Evolutionary conservation across 2,797 vertebrate species (phyloP), one percentile per base, ranked within the genome.

Genomic region (Chelonia mydas): DNA sequence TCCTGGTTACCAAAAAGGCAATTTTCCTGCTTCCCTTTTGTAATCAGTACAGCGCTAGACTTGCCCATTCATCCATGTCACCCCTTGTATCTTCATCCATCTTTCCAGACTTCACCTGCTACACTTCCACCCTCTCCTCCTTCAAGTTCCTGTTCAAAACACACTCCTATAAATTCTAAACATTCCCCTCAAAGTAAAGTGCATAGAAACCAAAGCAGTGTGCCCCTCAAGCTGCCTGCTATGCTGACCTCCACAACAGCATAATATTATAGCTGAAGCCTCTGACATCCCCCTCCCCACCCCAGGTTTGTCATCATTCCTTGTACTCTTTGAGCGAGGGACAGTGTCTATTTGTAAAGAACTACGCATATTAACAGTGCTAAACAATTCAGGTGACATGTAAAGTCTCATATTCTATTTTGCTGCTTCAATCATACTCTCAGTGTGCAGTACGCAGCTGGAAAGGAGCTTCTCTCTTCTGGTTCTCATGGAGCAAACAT

Each of bases 231-330:
- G 83, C 41, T 83, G 50, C 27, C 49, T 11, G 1, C 2, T 74
- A 41, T 23, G n/a, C 81, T 54, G 45, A 53, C 12, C 47, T 74
- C 17, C 87, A 90, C 81, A 0, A 0, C 2, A 31, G 25, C 37
- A 13, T 21, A 47, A 25, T 51, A 74, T 79, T 86, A 55, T 31
- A 82, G 33, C 49, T 54, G 37, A 57, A 93, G n/a, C 72, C 33
- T 31, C 4, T 19, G 17, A 49, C 78, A 86, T 11, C 9, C 2
- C 17, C 5, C 27, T 50, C 11, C 6, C 9, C 3, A 49, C 19
- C 2, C 3, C 0, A 61, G 61, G 1, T 1, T 5, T 7, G 80
- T 9, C 51, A 65, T 5, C 2, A 0, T 12, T 7, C 12, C 51
- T 87, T 54, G 33, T 87, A 59, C 28, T 45, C 6, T 0, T 0